phyloP scores from a whole-genome alignment of 2,113 vertebrate species.

The Aptenodytes forsteri region DNA sequence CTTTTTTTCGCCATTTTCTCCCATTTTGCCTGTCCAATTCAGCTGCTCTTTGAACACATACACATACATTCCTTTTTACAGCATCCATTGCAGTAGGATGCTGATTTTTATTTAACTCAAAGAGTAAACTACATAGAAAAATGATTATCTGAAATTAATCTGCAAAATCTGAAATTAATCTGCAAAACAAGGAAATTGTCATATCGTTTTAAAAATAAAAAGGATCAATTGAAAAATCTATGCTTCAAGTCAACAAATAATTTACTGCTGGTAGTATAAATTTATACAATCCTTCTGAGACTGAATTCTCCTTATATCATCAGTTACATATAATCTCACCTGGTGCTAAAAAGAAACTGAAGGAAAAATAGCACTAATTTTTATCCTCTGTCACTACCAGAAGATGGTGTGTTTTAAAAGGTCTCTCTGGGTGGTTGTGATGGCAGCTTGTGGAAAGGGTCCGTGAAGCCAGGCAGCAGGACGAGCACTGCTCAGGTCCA shows the following conservation, averaged over 20 bases:
- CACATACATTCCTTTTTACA: neutral
- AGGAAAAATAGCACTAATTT: neutral
- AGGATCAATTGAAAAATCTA: neutral
- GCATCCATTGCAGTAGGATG: neutral
- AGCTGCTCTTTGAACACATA: neutral
- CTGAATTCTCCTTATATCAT: neutral
- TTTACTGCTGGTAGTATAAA: neutral
- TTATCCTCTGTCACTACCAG: neutral
- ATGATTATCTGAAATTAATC: neutral
- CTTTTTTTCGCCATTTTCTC: neutral
- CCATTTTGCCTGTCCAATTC: neutral
- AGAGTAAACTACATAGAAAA: neutral
- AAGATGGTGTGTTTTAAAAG: neutral
- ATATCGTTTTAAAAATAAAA: neutral
- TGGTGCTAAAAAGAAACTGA: neutral
- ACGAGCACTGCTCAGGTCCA: fast-evolving
- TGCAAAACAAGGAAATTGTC: neutral
- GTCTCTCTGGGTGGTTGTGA: neutral
- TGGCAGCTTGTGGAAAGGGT: neutral
- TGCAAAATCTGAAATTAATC: neutral
- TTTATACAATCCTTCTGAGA: neutral
- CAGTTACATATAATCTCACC: neutral
- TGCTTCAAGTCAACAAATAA: neutral
- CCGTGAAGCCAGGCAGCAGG: neutral
- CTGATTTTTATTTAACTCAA: neutral